A percentile compares a stretch with the other conserved stretches of the same genome.
These are phyloP conservation scores for Nysson spinosus DNA, from an alignment of 2,888 invertebrate genomes.

Conservation along the genomic window DNA sequence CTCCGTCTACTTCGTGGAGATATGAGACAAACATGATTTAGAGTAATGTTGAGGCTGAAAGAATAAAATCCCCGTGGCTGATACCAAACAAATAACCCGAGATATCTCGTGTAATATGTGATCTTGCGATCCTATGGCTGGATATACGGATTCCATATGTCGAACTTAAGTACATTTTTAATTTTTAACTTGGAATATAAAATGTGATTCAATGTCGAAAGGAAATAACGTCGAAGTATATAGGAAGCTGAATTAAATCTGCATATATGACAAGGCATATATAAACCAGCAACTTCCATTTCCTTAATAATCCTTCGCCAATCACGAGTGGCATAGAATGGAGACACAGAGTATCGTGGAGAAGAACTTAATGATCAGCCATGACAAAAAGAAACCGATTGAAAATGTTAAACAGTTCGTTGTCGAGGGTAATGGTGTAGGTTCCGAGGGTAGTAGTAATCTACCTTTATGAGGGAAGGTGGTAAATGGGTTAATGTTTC, in stretches of 20 bases:
- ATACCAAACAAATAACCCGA: conserved; percentile 62
- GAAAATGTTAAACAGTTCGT: conserved; percentile 38
- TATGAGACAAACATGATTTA: conserved; percentile 71
- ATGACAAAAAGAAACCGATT: conserved; percentile 2
- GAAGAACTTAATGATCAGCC: background rate
- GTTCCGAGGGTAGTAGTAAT: conserved; percentile 59
- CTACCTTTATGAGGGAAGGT: conserved; percentile 70
- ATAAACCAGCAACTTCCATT: too few relatives aligned
- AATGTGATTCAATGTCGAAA: too few relatives aligned
- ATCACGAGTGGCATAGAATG: too few relatives aligned
- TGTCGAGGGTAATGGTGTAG: conserved; percentile 25
- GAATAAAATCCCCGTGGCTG: conserved; percentile 63
- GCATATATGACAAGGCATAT: too few relatives aligned
- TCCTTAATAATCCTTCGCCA: too few relatives aligned
- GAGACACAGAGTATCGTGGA: background rate
- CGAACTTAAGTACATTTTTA: too few relatives aligned
- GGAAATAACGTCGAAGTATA: too few relatives aligned
- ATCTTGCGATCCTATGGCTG: too few relatives aligned
- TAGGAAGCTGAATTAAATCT: too few relatives aligned
- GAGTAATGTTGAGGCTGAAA: conserved; percentile 60
- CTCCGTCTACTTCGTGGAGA: conserved; percentile 17
- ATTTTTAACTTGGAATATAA: too few relatives aligned
- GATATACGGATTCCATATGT: too few relatives aligned
- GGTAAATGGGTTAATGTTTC: conserved; percentile 76
- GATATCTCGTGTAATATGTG: conserved; percentile 45